Percentiles rank a stretch among this genome's conserved stretches.
phyloP scores from a whole-genome alignment of 2,888 invertebrate genomes.

The Iselma pallidipennis region DNA sequence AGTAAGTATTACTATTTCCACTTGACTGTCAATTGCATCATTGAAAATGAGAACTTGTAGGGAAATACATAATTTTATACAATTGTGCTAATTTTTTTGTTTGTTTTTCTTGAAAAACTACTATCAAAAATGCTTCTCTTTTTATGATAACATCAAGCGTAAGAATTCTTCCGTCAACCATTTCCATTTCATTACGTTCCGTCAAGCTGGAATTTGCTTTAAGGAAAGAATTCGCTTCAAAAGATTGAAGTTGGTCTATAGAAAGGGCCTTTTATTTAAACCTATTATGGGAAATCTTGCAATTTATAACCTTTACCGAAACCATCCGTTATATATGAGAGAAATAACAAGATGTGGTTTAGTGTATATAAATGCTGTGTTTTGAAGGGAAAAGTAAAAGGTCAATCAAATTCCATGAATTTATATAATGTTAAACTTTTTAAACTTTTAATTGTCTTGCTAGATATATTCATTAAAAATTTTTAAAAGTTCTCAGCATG shows the following conservation, averaged over 20 bases:
- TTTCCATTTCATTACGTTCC: slow-evolving; percentile 23
- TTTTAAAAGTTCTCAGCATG: too few species aligned
- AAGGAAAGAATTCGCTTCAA: slow-evolving; percentile 17
- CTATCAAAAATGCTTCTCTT: slow-evolving; percentile 3
- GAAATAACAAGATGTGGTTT: too few species aligned
- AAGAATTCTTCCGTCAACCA: slow-evolving; percentile 15
- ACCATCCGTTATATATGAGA: neutral
- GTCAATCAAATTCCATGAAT: too few species aligned
- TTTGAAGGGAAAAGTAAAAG: too few species aligned
- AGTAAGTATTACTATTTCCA: slow-evolving; percentile 28
- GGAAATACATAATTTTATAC: neutral
- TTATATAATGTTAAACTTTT: too few species aligned
- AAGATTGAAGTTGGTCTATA: slow-evolving; percentile 13
- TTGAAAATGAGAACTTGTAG: slow-evolving; percentile 21
- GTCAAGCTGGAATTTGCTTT: slow-evolving; percentile 19
- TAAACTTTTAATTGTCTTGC: too few species aligned
- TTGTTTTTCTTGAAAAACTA: neutral
- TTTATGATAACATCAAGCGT: slow-evolving; percentile 16
- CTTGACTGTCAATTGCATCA: slow-evolving; percentile 35
- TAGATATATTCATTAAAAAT: too few species aligned
- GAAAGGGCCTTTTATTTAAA: slow-evolving; percentile 6
- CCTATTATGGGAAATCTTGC: slow-evolving; percentile 6
- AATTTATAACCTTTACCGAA: slow-evolving; percentile 6
- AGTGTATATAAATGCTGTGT: too few species aligned
- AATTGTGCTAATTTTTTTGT: slow-evolving; percentile 7